Evolutionary conservation across 2,113 vertebrate species (phyloP), one percentile per base, ranked within the genome.

Genomic region (Muscicapa adusta): DNA sequence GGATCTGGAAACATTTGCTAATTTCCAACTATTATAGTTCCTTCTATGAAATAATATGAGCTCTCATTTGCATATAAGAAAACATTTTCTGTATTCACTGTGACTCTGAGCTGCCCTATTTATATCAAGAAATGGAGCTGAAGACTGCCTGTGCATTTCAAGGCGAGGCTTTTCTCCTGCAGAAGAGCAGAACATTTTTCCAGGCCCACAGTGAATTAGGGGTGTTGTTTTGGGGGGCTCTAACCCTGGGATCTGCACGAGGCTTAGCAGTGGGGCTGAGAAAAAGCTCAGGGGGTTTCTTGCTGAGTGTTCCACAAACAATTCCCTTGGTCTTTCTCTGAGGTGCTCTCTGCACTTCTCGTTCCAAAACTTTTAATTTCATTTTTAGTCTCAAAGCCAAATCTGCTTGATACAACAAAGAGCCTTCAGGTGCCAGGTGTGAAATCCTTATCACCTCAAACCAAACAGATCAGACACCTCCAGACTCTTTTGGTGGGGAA

Each of bases 51-150:
- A 88, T 89, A 91, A 77, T 57, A 14, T 72, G 84, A 91, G 75
- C 76, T 53, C 65, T 84, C 57, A 92, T 93, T 96, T 96, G 67
- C 94, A 92, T 91, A 80, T 87, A 94, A 96, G 91, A 94, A 91
- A 90, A 90, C 84, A 78, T 82, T 86, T 92, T 85, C 85, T 85
- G 33, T 93, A 48, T 92, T 93, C 93, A 29, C 71, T 83, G 50
- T 86, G 91, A 86, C 88, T 97, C 88, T 60, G 82, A 93, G 88
- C 60, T 96, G 91, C 87, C 82, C 88, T 91, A 56, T 96, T 88
- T 90, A 57, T 83, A 89, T 85, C 93, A 95, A 78, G 65, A 93
- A 93, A 94, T 67, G 51, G 90, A 96, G 91, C 78, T 93, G 85
- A 47, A 80, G 68, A 3, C 72, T 94, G 70, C 66, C 70, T 85